These are phyloP conservation scores for Thomomys bottae DNA, from an alignment of 2,113 vertebrate species.

Conservation along the genomic window DNA sequence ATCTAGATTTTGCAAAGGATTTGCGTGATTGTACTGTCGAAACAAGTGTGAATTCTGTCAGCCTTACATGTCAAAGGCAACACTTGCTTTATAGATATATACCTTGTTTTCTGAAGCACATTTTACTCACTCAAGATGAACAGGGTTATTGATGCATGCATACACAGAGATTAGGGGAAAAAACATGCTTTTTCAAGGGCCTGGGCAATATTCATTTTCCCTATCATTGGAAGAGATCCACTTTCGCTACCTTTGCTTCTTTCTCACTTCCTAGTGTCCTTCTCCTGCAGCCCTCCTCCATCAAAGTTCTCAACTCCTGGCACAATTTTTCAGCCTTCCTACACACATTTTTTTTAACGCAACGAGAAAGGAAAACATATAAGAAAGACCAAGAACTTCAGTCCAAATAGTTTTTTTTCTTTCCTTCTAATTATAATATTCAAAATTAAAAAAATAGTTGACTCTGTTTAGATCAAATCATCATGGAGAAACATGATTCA, in stretches of 20 bases:
- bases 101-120: background rate
- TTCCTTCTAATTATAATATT: constrained; percentile 18
- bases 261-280: background rate
- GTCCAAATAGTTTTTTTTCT: background rate
- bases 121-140: background rate
- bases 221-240: background rate
- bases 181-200: accelerated
- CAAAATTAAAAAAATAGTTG: constrained; percentile 20
- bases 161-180: background rate
- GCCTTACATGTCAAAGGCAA: background rate
- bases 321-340: background rate
- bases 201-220: too few relatives aligned
- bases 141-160: accelerated
- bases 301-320: background rate
- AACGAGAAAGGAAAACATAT: background rate
- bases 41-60: background rate
- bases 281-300: background rate
- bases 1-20: background rate
- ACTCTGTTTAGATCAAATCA: constrained; percentile 46
- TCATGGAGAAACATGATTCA: constrained; percentile 4
- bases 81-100: background rate
- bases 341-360: background rate
- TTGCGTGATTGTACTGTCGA: background rate
- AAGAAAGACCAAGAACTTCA: background rate
- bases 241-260: background rate